These are phyloP conservation scores for Coracopsis vasa DNA, from an alignment of 2,113 vertebrate species.

Conservation along the genomic window DNA sequence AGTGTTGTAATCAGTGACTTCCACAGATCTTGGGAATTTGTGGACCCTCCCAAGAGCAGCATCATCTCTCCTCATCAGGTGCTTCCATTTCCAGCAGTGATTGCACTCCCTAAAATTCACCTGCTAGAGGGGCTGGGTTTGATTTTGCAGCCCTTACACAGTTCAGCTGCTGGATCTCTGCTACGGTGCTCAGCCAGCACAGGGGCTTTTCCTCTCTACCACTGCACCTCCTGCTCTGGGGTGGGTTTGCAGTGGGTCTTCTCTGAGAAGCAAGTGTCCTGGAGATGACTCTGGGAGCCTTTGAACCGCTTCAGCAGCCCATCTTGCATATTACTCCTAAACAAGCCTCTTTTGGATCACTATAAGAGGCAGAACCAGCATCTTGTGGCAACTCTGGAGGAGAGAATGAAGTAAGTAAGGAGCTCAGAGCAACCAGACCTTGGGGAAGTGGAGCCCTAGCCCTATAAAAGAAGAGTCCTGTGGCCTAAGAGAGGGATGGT, in stretches of 20 bases:
- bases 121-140: background rate
- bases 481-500: background rate
- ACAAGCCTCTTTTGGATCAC: background rate
- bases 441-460: background rate
- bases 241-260: background rate
- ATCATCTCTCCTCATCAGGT: background rate
- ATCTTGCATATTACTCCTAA: background rate
- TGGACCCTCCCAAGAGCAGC: background rate
- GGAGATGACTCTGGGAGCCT: background rate
- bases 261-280: background rate
- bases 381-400: background rate
- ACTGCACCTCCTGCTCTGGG: background rate
- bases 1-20: too few species aligned
- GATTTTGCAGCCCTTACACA: fast-evolving
- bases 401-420: background rate
- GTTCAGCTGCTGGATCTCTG: background rate
- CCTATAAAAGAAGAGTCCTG: background rate
- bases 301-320: background rate
- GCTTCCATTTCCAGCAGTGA: background rate
- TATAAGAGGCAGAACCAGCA: background rate
- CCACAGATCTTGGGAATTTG: background rate
- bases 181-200: background rate
- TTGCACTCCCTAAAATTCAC: background rate
- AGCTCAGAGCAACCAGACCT: background rate
- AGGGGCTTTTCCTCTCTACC: background rate